Evolutionary conservation across 2,797 vertebrate species (phyloP).

Genomic region (Pangasius djambal): DNA sequence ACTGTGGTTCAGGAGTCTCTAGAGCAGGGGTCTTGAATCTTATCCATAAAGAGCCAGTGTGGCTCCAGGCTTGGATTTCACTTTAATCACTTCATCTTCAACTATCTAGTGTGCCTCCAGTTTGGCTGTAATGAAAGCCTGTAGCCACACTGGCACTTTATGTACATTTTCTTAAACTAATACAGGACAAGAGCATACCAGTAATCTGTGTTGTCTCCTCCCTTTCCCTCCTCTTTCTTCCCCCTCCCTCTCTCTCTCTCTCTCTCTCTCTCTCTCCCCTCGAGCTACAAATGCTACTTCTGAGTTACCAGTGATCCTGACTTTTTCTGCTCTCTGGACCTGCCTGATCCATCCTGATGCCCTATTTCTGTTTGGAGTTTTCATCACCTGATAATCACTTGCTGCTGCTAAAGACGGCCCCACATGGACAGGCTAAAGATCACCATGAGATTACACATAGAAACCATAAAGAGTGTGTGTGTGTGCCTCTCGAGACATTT

Average conservation of each 20-base stretch:
- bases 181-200: background rate
- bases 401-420: background rate
- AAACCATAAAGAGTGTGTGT: background rate
- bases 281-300: background rate
- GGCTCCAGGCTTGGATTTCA: background rate
- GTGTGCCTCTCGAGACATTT: background rate
- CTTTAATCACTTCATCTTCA: constrained; percentile 15
- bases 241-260: background rate
- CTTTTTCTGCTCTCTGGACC: background rate
- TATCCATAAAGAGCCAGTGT: background rate
- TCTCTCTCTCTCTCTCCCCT: no score
- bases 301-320: background rate
- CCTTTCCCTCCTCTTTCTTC: background rate
- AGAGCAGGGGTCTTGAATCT: background rate
- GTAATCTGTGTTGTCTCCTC: background rate
- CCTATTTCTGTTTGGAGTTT: background rate
- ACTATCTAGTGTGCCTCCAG: background rate
- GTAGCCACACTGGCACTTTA: background rate
- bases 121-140: background rate
- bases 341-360: background rate
- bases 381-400: background rate
- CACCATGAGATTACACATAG: background rate
- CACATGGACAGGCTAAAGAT: background rate
- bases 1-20: background rate
- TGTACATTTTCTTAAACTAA: background rate